phyloP scores from a whole-genome alignment of 2,113 vertebrate genomes.

The Cathartes aura region DNA sequence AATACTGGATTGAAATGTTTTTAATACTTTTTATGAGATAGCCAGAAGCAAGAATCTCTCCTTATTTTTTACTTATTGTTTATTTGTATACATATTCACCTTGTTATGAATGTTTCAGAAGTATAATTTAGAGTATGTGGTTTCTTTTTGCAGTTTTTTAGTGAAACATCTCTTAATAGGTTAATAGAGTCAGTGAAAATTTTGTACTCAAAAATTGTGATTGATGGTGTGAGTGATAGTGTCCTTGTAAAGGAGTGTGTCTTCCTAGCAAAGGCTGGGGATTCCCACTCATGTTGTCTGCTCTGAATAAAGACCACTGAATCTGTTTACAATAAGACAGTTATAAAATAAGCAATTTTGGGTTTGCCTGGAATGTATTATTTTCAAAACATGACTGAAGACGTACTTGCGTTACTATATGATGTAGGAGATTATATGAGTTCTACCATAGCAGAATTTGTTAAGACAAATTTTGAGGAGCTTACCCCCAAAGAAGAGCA shows the following conservation, averaged over 20 bases:
- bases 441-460: not conserved
- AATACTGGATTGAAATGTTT: not conserved
- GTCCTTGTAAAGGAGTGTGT: not conserved
- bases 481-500: not conserved
- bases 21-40: not conserved
- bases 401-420: not conserved
- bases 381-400: not conserved
- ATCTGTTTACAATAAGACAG: not conserved
- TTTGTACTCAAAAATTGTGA: not conserved
- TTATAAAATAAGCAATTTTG: not conserved
- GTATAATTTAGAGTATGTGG: not conserved
- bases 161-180: not conserved
- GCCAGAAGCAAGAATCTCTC: not conserved
- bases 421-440: accelerated
- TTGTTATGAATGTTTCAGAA: not conserved
- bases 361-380: not conserved
- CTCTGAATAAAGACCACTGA: not conserved
- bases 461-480: not conserved
- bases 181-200: not conserved
- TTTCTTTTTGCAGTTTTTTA: not conserved
- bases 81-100: not conserved
- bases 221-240: not conserved
- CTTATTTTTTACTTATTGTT: not conserved
- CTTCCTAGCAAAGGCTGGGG: not conserved
- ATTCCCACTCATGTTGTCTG: not conserved